phyloP scores from a whole-genome alignment of 1,140 invertebrate species.

The Cyrtorhinus lividipennis region DNA sequence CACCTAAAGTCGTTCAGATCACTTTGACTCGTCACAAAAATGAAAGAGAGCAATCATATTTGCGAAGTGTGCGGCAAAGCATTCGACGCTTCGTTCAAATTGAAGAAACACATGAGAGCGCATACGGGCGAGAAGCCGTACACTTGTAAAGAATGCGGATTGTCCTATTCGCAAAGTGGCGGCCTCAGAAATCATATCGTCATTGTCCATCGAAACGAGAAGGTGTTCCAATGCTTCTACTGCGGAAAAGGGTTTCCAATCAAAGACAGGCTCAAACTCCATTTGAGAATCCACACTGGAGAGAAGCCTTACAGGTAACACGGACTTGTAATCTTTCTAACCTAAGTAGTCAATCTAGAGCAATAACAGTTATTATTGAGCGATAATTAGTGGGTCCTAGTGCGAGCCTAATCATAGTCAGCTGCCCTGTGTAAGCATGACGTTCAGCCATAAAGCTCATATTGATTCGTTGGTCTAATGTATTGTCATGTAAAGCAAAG shows the following conservation, averaged over 20 bases:
- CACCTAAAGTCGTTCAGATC: neutral
- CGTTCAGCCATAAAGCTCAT: too few species aligned
- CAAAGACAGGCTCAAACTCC: constrained; percentile 58
- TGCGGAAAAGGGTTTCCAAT: constrained; percentile 51
- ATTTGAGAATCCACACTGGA: constrained; percentile 43
- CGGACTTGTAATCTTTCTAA: too few species aligned
- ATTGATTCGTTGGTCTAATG: too few species aligned
- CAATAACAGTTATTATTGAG: too few species aligned
- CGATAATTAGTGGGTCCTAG: too few species aligned
- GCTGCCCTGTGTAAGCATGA: too few species aligned
- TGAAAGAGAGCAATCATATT: constrained; percentile 7
- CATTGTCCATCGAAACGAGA: constrained; percentile 20
- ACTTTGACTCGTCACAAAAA: neutral
- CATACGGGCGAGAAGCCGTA: constrained; percentile 29
- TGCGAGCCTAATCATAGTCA: too few species aligned
- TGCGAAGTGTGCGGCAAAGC: constrained; percentile 20
- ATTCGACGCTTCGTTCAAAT: constrained; percentile 20
- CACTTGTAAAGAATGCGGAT: constrained; percentile 23
- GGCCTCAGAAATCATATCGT: constrained; percentile 21
- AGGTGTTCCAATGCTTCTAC: constrained; percentile 24
- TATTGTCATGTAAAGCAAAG: too few species aligned
- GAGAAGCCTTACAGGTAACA: constrained; percentile 69
- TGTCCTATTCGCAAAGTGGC: constrained; percentile 30
- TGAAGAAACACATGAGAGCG: constrained; percentile 29
- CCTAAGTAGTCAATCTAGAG: too few species aligned